Conservation (phyloP, 2,888 invertebrate species). For the Branchinecta sandiegonensis region DNA sequence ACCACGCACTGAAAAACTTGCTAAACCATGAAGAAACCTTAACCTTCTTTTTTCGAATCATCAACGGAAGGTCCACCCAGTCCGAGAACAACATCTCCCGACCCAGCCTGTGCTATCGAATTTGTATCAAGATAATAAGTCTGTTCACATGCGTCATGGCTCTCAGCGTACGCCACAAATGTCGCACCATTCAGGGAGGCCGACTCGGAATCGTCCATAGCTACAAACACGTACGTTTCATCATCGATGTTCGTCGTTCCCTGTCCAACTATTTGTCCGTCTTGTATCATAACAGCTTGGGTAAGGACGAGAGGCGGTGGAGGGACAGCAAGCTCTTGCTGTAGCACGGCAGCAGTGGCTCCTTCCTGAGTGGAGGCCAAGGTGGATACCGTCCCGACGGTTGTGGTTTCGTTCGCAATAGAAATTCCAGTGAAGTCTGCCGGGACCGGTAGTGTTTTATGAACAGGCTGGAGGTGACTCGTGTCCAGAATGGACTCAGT, state of each 20-base stretch:
- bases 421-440: not conserved
- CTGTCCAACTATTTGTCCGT: not conserved
- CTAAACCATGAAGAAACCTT: no score
- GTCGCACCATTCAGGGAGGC: not conserved
- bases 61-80: no score
- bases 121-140: not conserved
- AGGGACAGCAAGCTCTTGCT: conserved; percentile 14
- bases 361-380: conserved; percentile 4
- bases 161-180: conserved; percentile 4
- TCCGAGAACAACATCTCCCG: no score
- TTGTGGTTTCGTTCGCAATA: not conserved
- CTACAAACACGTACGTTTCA: not conserved
- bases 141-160: not conserved
- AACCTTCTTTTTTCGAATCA: no score
- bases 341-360: not conserved
- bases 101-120: not conserved
- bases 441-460: not conserved
- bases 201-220: not conserved
- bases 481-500: conserved; percentile 3
- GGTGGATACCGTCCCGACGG: not conserved
- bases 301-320: conserved; percentile 4
- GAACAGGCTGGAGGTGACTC: not conserved
- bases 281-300: not conserved
- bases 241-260: not conserved
- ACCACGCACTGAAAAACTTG: no score